Conservation (phyloP, 2,797 vertebrate species). For the Rhynchonycteris naso region DNA sequence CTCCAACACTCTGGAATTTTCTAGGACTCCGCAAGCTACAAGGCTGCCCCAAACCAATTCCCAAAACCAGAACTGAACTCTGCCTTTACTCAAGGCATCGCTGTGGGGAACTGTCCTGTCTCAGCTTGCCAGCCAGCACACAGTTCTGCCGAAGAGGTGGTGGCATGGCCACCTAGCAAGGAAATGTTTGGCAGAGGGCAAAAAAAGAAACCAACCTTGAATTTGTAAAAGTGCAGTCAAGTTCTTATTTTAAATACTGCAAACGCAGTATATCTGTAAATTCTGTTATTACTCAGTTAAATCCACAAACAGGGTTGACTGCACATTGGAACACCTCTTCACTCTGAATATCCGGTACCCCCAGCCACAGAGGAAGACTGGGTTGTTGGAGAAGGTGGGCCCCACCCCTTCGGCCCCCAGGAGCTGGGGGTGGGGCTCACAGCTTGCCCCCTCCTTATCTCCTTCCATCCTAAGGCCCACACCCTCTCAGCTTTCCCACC, state of each 20-base stretch:
- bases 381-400: neutral
- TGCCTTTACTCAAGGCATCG: neutral
- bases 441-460: neutral
- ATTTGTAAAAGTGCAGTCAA: neutral
- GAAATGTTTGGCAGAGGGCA: neutral
- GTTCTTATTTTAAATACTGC: neutral
- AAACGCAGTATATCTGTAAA: neutral
- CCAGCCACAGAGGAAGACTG: neutral
- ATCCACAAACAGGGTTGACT: neutral
- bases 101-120: neutral
- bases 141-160: neutral
- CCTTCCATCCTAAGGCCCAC: neutral
- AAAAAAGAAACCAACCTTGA: neutral
- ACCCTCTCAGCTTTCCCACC: neutral
- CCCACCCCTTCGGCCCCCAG: neutral
- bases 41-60: neutral
- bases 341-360: neutral
- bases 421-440: neutral
- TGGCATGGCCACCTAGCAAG: neutral
- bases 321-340: too few relatives aligned
- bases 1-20: neutral
- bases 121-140: neutral
- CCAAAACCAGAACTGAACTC: slow-evolving; percentile 3
- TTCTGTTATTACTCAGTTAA: neutral
- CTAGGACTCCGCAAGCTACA: neutral